phyloP scores from a whole-genome alignment of 2,888 invertebrate species.

The Lasius platythorax region DNA sequence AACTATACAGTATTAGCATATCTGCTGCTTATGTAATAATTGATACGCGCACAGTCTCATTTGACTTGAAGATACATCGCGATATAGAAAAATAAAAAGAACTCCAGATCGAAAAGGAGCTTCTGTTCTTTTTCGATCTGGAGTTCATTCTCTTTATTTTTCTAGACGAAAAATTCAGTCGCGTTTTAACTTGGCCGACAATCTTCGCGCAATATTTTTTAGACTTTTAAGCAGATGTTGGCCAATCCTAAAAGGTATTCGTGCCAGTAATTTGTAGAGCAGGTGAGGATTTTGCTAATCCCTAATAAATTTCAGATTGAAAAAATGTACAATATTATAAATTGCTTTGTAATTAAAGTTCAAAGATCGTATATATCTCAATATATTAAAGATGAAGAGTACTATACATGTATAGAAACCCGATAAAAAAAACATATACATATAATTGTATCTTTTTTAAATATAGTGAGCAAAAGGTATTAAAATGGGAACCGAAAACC shows the following conservation, averaged over 20 bases:
- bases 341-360: background rate
- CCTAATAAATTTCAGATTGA: conserved; percentile 10
- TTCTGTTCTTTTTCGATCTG: background rate
- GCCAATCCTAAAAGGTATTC: background rate
- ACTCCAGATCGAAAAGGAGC: background rate
- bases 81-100: background rate
- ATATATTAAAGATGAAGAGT: background rate
- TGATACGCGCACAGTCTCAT: background rate
- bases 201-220: conserved; percentile 2
- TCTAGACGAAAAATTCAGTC: background rate
- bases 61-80: background rate
- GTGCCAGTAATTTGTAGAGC: conserved; percentile 14
- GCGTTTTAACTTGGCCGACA: background rate
- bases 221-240: background rate
- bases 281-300: conserved; percentile 11
- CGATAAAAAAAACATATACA: background rate
- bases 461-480: background rate
- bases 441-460: background rate
- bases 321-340: background rate
- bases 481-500: background rate
- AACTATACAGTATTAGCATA: background rate
- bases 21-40: conserved; percentile 13
- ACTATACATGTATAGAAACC: background rate
- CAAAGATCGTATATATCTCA: background rate
- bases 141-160: too few relatives aligned